These are phyloP conservation scores for Antheraea pernyi DNA, from an alignment of 1,140 invertebrate species.

Conservation along the genomic window DNA sequence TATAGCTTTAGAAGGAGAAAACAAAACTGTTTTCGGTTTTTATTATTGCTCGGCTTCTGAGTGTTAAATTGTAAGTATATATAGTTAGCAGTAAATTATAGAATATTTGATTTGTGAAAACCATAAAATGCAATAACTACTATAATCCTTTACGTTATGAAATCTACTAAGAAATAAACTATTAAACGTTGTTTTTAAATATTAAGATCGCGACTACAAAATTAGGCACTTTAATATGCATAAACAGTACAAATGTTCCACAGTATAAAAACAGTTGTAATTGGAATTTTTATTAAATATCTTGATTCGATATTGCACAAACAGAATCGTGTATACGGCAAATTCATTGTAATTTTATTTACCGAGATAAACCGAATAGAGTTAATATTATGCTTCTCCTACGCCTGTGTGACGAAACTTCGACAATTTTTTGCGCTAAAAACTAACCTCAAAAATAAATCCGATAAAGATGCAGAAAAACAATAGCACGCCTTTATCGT, in stretches of 20 bases:
- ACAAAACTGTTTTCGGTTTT: too few relatives aligned
- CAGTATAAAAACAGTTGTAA: neutral
- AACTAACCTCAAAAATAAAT: too few relatives aligned
- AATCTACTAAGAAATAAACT: neutral
- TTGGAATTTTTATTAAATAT: neutral
- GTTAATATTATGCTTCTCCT: neutral
- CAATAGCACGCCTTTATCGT: too few relatives aligned
- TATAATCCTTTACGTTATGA: neutral
- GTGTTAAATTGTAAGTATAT: too few relatives aligned
- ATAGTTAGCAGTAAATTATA: too few relatives aligned
- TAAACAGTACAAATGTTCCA: neutral
- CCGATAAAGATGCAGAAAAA: too few relatives aligned
- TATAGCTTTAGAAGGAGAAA: too few relatives aligned
- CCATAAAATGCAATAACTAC: neutral
- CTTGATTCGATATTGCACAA: neutral
- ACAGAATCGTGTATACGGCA: neutral
- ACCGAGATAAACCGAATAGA: neutral
- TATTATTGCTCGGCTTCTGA: too few relatives aligned
- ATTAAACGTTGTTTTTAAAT: neutral
- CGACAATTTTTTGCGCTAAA: too few relatives aligned
- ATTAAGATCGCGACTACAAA: neutral
- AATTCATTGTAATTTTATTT: neutral
- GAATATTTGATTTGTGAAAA: neutral
- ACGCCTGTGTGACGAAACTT: too few relatives aligned
- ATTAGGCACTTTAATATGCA: neutral